A percentile compares a stretch with the other conserved stretches of the same genome.
These are phyloP conservation scores for Scaptomyza caliginosa DNA, from an alignment of 2,888 invertebrate genomes.

Conservation along the genomic window DNA sequence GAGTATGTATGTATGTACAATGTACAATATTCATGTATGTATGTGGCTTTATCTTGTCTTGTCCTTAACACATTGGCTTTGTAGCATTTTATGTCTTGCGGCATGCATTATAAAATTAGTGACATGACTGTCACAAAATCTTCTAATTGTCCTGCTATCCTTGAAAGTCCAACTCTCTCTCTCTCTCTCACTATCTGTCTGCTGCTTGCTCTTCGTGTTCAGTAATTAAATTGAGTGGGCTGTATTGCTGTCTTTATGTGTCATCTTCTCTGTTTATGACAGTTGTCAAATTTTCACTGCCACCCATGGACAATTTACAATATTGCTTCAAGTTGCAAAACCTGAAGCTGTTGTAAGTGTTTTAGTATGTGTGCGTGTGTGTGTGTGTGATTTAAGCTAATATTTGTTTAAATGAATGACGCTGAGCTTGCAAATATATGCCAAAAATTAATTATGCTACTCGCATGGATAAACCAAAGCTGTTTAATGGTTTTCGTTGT, in stretches of 20 bases:
- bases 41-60: constrained; percentile 20
- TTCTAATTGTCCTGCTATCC: constrained; percentile 26
- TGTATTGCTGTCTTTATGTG: constrained; percentile 3
- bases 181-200: neutral
- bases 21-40: too few species aligned
- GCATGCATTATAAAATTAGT: constrained; percentile 66
- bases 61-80: constrained; percentile 49
- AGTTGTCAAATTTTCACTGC: constrained; percentile 46
- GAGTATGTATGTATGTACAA: neutral
- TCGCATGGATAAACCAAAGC: neutral
- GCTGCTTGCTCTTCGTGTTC: neutral
- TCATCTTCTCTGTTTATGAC: constrained; percentile 31
- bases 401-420: constrained; percentile 55
- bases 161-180: neutral
- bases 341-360: neutral
- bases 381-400: constrained; percentile 20
- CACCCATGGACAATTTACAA: constrained; percentile 41
- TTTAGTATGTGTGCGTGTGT: neutral
- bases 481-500: neutral
- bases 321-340: constrained; percentile 13
- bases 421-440: constrained; percentile 28
- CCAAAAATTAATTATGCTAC: neutral
- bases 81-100: constrained; percentile 64
- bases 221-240: neutral
- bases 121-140: constrained; percentile 41